Conservation (phyloP, 2,888 invertebrate species). For the Drosophila ustulata region DNA sequence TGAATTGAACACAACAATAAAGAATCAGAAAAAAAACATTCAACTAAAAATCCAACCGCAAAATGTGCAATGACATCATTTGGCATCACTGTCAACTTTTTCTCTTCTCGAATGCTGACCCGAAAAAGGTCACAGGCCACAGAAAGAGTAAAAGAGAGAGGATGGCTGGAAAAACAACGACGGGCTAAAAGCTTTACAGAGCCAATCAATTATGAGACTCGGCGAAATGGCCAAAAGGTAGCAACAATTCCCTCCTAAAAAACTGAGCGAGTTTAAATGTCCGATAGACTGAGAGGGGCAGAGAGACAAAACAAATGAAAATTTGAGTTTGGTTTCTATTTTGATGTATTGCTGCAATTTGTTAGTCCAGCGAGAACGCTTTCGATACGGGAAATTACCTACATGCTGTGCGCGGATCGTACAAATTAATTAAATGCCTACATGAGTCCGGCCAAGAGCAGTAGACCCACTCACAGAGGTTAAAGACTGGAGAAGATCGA, state of each 20-base stretch:
- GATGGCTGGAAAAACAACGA: conserved; percentile 32
- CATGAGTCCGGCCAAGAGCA: conserved; percentile 43
- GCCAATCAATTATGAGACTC: conserved; percentile 70
- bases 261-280: conserved; percentile 33
- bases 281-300: conserved; percentile 12
- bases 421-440: conserved; percentile 75
- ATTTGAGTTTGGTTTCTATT: conserved; percentile 37
- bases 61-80: conserved; percentile 74
- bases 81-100: conserved; percentile 76
- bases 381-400: conserved; percentile 76
- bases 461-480: conserved; percentile 23
- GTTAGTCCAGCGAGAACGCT: conserved; percentile 61
- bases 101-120: conserved; percentile 18
- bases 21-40: conserved; percentile 21
- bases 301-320: conserved; percentile 2
- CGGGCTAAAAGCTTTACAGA: conserved; percentile 51
- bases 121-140: conserved; percentile 55
- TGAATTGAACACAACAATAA: conserved; percentile 37
- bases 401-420: conserved; percentile 73
- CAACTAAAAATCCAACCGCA: conserved; percentile 46
- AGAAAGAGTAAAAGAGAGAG: conserved; percentile 2
- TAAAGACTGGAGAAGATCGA: conserved; percentile 60
- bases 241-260: conserved; percentile 38
- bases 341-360: conserved; percentile 76
- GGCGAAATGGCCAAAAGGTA: conserved; percentile 65